Base-by-base conservation (phyloP, 2,888 invertebrate species). In the Ophion ventricosus region DNA sequence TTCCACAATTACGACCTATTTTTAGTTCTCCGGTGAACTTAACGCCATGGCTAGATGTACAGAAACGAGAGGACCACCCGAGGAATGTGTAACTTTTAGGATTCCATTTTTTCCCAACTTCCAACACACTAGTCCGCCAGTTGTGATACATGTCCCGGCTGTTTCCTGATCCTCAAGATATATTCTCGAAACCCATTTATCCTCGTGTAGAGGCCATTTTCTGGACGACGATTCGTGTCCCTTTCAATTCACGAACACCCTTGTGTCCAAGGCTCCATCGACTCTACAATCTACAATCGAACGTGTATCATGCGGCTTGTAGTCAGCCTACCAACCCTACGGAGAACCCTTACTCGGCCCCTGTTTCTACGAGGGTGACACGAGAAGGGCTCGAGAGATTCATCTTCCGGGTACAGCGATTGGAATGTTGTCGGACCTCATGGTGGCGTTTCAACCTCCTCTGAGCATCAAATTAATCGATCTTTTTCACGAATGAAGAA, bases 191-290 rank as follows among this genome's bases (percentile, higher is more conserved):
- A 40, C 54, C 25, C 77, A 63, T 59, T 25, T 61, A 61, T 85
- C 86, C 74, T 75, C 17, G 17, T 35, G 35, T 49, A 49, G 49
- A 49, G 49, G 49, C 17, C 49, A 49, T 49, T 49, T 49, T 49
- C 49, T 49, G 17, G 14, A 14, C 49, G 49, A 49, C 80, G 64
- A 59, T 14, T 66, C 84, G 83, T 73, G 83, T 83, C 59, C 75
- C 14, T 64, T 80, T 70, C 63, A 23, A 59, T 67, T 67, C 29
- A 29, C 43, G 63, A 63, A 29, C 64, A 64, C 35, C 64, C 64
- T 40, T 20, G 63, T n/a, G 14, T 64, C 64, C 72, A 72, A 54
- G 79, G 72, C 72, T 64, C 72, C 63, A 64, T 17, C n/a, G 23
- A 59, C 64, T 66, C 66, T 20, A 35, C 57, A 66, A 74, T 64